These are phyloP conservation scores for Limnephilus rhombicus DNA, from an alignment of 2,888 invertebrate genomes.

Conservation along the genomic window DNA sequence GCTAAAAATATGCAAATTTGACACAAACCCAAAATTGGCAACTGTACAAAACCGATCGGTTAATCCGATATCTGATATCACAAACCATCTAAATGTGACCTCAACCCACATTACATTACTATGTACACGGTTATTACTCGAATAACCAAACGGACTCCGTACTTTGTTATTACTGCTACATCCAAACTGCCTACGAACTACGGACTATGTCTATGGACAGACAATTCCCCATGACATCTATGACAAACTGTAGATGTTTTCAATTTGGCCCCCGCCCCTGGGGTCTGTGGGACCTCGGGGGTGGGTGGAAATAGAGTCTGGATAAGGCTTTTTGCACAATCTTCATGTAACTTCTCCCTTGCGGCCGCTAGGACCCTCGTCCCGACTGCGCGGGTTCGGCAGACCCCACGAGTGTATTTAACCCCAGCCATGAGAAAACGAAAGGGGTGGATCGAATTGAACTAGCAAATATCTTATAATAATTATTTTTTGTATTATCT, in stretches of 20 bases:
- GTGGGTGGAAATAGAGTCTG: conserved; percentile 4
- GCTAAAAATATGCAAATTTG: neutral
- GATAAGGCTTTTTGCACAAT: conserved; percentile 48
- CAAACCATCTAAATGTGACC: neutral
- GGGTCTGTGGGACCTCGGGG: neutral
- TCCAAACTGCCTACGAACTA: neutral
- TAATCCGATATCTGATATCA: neutral
- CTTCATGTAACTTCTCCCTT: conserved; percentile 42
- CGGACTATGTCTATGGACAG: neutral
- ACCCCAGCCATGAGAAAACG: conserved; percentile 25
- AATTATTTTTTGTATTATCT: neutral
- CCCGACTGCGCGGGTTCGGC: conserved; percentile 4
- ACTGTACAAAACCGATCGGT: neutral
- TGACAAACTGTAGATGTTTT: conserved; percentile 42
- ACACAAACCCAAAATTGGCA: neutral
- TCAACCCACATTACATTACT: neutral
- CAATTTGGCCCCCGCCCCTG: conserved; percentile 31
- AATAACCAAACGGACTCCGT: neutral
- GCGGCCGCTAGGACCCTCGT: conserved; percentile 42
- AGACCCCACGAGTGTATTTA: conserved; percentile 35
- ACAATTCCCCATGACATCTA: conserved; percentile 15
- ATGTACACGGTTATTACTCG: neutral
- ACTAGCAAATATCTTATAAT: neutral
- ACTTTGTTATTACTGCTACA: neutral
- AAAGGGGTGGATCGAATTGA: conserved; percentile 8